Percentiles rank a stretch among this genome's conserved stretches.
Conservation (phyloP, 2,797 vertebrate genomes). For the Carcharodon carcharias region DNA sequence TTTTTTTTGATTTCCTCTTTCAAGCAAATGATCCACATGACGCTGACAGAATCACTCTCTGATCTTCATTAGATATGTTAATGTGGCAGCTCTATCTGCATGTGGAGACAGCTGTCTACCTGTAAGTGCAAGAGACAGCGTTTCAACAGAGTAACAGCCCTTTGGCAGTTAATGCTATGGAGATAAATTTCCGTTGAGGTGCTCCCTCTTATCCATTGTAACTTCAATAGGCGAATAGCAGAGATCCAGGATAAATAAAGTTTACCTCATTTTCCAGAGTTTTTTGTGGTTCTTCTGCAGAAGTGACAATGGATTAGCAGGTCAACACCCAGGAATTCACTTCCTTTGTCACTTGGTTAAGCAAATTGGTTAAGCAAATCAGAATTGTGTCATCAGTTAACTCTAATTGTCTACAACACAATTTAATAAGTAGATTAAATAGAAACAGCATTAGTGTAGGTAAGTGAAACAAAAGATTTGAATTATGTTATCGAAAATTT, state of each 20-base stretch:
- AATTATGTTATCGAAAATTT: not conserved
- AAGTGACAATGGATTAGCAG: not conserved
- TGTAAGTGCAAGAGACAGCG: not conserved
- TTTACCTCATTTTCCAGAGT: not conserved
- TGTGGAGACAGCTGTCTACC: not conserved
- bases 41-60: too few species aligned
- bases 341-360: not conserved
- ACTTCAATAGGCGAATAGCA: not conserved
- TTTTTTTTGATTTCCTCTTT: too few species aligned
- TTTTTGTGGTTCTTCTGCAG: not conserved
- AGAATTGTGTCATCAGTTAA: not conserved
- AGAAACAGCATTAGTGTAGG: not conserved
- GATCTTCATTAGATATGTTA: too few species aligned
- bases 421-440: not conserved
- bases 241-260: not conserved
- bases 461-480: not conserved
- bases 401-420: not conserved
- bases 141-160: not conserved
- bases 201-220: not conserved
- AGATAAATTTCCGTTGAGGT: not conserved
- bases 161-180: not conserved
- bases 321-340: not conserved
- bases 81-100: too few species aligned
- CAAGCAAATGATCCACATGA: too few species aligned
- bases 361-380: not conserved